phyloP scores from a whole-genome alignment of 2,113 vertebrate genomes.

The zebrafish (Danio rerio) region GRCz12tu NC_133192.1:10148001-10148500 shows the following conservation, averaged over 20 bases:
- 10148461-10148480: neutral
- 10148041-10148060: too few relatives aligned
- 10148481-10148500: neutral
- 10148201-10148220: neutral
- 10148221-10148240: neutral
- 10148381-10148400: slow-evolving; percentile 44
- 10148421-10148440: slow-evolving; percentile 3
- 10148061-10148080: too few relatives aligned
- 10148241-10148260: neutral
- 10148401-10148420: slow-evolving; percentile 16
- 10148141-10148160: too few relatives aligned
- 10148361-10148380: slow-evolving; percentile 20
- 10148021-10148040: too few relatives aligned
- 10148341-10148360: slow-evolving; percentile 13
- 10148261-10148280: neutral
- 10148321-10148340: slow-evolving; percentile 35
- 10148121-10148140: too few relatives aligned
- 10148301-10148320: neutral
- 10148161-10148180: too few relatives aligned
- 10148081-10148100: too few relatives aligned
- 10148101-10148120: too few relatives aligned
- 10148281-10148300: slow-evolving; percentile 5
- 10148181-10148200: too few relatives aligned
- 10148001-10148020: too few relatives aligned
- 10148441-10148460: slow-evolving; percentile 2